Evolutionary conservation across 2,113 vertebrate species (phyloP).

Genomic region (Propithecus coquereli): DNA sequence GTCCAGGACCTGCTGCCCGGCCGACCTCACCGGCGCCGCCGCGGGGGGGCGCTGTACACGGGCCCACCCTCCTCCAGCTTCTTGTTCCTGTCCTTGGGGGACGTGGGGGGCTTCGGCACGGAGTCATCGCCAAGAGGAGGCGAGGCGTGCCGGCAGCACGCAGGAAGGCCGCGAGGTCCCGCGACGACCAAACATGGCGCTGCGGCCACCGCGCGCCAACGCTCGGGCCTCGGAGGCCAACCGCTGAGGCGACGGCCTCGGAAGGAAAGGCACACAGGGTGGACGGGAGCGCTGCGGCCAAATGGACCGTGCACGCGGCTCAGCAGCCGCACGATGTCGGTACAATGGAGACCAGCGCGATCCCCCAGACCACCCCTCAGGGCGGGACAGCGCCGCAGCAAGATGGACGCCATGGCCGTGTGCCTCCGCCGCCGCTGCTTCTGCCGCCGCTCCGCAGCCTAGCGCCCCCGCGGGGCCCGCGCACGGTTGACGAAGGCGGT

Average conservation of each 20-base stretch:
- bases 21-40: constrained; percentile 81
- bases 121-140: constrained; percentile 88
- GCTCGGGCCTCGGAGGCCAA: constrained; percentile 77
- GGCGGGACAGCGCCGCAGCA: neutral
- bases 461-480: neutral
- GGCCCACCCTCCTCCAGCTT: constrained; percentile 97
- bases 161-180: constrained; percentile 68
- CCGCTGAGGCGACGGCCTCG: constrained; percentile 59
- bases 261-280: constrained; percentile 73
- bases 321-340: neutral
- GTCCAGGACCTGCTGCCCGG: constrained; percentile 88
- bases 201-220: constrained; percentile 39
- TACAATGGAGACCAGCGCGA: accelerated
- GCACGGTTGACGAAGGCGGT: neutral
- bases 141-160: constrained; percentile 89
- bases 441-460: neutral
- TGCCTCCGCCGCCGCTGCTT: neutral
- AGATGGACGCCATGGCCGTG: neutral
- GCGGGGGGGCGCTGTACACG: constrained; percentile 90
- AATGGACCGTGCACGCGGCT: constrained; percentile 51
- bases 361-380: neutral
- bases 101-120: constrained; percentile 93
- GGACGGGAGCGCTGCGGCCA: constrained; percentile 70
- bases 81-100: constrained; percentile 95
- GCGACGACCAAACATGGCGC: constrained; percentile 52